These are phyloP conservation scores for Coracopsis vasa DNA, from an alignment of 2,113 vertebrate species.

Conservation along the genomic window DNA sequence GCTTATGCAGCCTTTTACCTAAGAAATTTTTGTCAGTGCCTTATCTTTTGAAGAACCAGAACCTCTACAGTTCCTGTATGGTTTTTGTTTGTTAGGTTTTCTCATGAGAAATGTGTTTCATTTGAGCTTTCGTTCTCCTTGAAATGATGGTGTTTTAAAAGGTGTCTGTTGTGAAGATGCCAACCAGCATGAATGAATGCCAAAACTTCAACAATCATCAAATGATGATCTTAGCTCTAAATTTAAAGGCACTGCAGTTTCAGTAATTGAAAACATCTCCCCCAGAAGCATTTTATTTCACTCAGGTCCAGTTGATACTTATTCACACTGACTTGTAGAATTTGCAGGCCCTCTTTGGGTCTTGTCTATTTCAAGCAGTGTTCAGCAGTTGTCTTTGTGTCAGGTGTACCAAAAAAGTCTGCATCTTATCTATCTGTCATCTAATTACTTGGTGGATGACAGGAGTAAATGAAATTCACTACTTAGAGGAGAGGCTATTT, in stretches of 20 bases:
- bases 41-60: conserved; percentile 81
- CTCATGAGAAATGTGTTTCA: conserved; percentile 54
- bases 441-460: conserved; percentile 36
- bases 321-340: conserved; percentile 25
- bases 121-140: conserved; percentile 64
- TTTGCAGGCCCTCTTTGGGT: conserved; percentile 16
- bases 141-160: conserved; percentile 54
- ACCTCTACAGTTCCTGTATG: conserved; percentile 75
- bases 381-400: conserved; percentile 32
- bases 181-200: conserved; percentile 66
- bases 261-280: conserved; percentile 45
- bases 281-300: conserved; percentile 70
- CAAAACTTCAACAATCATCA: conserved; percentile 62
- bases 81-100: conserved; percentile 28
- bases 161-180: conserved; percentile 55
- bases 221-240: conserved; percentile 59
- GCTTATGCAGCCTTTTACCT: conserved; percentile 86
- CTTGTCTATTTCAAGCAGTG: conserved; percentile 46
- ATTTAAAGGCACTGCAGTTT: conserved; percentile 74
- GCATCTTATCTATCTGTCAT: neutral
- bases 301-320: conserved; percentile 68
- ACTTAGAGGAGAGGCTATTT: neutral
- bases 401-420: conserved; percentile 49
- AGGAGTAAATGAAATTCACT: conserved; percentile 16
- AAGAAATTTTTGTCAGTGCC: conserved; percentile 88